Base-by-base conservation (phyloP, 2,888 invertebrate genomes). In the Lasioglossum calceatum region DNA sequence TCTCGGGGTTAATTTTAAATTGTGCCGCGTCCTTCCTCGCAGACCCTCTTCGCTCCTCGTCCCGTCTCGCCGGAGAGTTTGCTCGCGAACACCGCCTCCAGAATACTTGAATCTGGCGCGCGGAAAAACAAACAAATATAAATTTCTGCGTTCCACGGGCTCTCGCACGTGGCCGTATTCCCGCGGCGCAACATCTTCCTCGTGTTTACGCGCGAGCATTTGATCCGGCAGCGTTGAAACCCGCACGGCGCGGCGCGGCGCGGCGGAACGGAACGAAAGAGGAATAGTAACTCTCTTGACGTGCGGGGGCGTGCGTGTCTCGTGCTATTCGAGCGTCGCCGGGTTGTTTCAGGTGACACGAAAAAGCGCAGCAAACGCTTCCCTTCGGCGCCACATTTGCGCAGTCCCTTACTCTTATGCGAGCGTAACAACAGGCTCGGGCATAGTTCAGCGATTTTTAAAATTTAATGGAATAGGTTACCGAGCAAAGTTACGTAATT, bases 51-150 rank as follows among this genome's bases (percentile, higher is more conserved):
- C 54, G n/a, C 67, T 27, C 76, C 32, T 75, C 77, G 47, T 19
- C 54, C 70, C 58, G 82, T 36, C 42, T 23, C 64, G 47, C 73
- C 39, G 70, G n/a, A n/a, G 84, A 84, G 84, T 84, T 84, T 84
- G 61, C 84, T 50, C 77, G 84, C 54, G 44, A n/a, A 39, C 47
- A 16, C 42, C 27, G 47, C n/a, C 32, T 74, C n/a, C 64, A 47
- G 72, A 58, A 72, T 71, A 39, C 32, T 32, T 44, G 74, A 58
- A 84, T 84, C 84, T 74, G 74, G 23, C 61, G 79, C 47, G 16
- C 39, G 74, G 61, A 84, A 75, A 74, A 84, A 85, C 85, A 85
- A 85, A 85, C 85, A 84, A 84, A 84, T 84, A 85, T 79, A 84
- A 84, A 79, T 85, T 84, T 85, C 71, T 84, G 50, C 50, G 23